Percentiles rank a stretch among this genome's conserved stretches.
phyloP scores from a whole-genome alignment of 2,797 vertebrate species.

The Sebastes trivittatus region DNA sequence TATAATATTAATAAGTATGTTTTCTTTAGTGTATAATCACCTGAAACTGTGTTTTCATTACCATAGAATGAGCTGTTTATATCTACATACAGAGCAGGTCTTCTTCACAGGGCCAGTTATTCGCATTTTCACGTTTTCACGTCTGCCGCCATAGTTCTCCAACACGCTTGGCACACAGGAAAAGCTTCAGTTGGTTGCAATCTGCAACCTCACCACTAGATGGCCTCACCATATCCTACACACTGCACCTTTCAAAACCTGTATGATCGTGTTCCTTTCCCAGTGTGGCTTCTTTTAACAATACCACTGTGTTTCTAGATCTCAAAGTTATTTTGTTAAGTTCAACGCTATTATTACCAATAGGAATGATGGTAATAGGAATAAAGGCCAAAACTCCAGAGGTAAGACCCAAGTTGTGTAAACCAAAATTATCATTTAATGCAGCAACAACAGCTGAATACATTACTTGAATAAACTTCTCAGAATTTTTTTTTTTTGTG shows the following conservation, averaged over 20 bases:
- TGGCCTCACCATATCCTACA: too few relatives aligned
- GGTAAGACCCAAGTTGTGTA: not conserved
- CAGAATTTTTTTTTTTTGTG: not conserved
- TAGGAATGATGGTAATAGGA: not conserved
- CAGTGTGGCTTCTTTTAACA: not conserved
- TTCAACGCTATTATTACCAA: not conserved
- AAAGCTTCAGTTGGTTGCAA: too few relatives aligned
- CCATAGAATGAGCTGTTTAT: too few relatives aligned
- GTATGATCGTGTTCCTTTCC: not conserved
- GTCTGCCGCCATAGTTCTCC: too few relatives aligned
- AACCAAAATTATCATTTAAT: not conserved
- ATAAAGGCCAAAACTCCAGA: not conserved
- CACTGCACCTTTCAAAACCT: not conserved
- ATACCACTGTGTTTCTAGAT: not conserved
- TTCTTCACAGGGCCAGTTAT: too few relatives aligned
- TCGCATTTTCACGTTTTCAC: too few relatives aligned
- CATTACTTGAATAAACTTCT: not conserved
- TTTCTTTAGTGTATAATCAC: too few relatives aligned
- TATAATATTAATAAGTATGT: too few relatives aligned
- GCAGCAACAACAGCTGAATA: not conserved
- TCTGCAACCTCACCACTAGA: too few relatives aligned
- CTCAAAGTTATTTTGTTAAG: not conserved
- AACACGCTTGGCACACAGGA: too few relatives aligned
- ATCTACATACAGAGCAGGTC: too few relatives aligned
- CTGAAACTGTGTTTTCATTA: too few relatives aligned